Evolutionary conservation across 2,888 invertebrate species (phyloP).

Genomic region (Prenolepis imparis): DNA sequence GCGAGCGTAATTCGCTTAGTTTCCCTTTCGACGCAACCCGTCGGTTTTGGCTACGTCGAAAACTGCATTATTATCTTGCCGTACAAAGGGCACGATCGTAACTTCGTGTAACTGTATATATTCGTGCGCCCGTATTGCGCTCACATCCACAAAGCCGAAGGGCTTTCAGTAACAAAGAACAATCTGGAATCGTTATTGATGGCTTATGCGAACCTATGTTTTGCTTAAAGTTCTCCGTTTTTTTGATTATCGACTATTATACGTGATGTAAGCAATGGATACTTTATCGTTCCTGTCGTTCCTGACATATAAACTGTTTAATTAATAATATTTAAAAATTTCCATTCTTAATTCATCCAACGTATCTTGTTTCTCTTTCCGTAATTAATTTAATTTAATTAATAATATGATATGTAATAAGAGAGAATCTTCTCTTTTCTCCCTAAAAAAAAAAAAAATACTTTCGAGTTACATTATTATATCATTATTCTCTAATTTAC

Average conservation of each 20-base stretch:
- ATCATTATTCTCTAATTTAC: background rate
- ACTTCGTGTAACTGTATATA: constrained; percentile 40
- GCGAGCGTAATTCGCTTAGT: constrained; percentile 65
- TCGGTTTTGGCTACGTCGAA: constrained; percentile 52
- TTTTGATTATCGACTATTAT: background rate
- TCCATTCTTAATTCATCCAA: background rate
- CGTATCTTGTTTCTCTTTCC: background rate
- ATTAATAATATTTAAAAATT: background rate
- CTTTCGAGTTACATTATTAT: background rate
- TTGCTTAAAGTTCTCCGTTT: constrained; percentile 3
- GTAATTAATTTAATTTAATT: background rate
- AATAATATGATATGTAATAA: background rate
- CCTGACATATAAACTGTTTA: background rate
- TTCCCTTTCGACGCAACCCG: constrained; percentile 50
- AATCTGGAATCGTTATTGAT: constrained; percentile 74
- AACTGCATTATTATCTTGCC: constrained; percentile 69
- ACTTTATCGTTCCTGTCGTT: background rate
- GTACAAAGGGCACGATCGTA: constrained; percentile 59
- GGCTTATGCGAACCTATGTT: constrained; percentile 19
- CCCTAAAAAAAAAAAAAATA: background rate
- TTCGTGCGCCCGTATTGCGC: constrained; percentile 39
- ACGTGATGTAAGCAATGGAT: background rate
- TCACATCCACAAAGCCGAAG: constrained; percentile 25
- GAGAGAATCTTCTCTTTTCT: background rate
- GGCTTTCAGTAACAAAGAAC: constrained; percentile 71